Conservation (phyloP, 2,888 invertebrate genomes). For the Drosophila demipolita region DNA sequence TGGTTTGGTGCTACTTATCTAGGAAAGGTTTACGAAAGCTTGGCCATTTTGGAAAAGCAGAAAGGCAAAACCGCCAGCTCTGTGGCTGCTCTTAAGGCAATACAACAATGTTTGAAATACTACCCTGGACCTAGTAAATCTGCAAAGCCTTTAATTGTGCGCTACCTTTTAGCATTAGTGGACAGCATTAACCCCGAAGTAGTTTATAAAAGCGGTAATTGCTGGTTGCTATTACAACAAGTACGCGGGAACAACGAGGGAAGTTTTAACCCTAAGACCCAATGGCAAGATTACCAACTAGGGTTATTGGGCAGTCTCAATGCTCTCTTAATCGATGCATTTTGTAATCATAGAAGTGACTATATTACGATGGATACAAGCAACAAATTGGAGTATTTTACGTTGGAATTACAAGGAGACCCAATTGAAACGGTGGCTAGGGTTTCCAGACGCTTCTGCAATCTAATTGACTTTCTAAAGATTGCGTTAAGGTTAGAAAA, state of each 20-base stretch:
- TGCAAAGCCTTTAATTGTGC: constrained; percentile 26
- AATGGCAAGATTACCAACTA: constrained; percentile 56
- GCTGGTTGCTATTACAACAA: constrained; percentile 63
- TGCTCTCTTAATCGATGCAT: constrained; percentile 30
- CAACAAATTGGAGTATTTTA: constrained; percentile 25
- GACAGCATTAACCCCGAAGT: constrained; percentile 50
- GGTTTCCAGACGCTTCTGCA: constrained; percentile 45
- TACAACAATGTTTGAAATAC: constrained; percentile 48
- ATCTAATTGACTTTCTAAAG: constrained; percentile 55
- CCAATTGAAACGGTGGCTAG: constrained; percentile 47
- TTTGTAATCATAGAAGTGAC: constrained; percentile 9
- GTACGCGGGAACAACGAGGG: constrained; percentile 23
- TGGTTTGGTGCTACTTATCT: constrained; percentile 44
- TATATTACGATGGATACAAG: not conserved
- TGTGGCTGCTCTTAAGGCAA: constrained; percentile 30
- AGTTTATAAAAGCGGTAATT: constrained; percentile 47
- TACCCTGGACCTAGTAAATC: constrained; percentile 60
- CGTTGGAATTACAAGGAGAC: constrained; percentile 37
- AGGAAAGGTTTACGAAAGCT: constrained; percentile 40
- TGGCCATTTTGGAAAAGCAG: constrained; percentile 19
- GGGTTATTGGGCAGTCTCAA: constrained; percentile 40
- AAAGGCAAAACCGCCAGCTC: constrained; percentile 5
- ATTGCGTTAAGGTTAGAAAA: constrained; percentile 48
- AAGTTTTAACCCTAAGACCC: constrained; percentile 10
- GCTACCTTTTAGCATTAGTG: constrained; percentile 37